These are phyloP conservation scores for Caloenas nicobarica DNA, from an alignment of 2,113 vertebrate genomes.

Conservation along the genomic window DNA sequence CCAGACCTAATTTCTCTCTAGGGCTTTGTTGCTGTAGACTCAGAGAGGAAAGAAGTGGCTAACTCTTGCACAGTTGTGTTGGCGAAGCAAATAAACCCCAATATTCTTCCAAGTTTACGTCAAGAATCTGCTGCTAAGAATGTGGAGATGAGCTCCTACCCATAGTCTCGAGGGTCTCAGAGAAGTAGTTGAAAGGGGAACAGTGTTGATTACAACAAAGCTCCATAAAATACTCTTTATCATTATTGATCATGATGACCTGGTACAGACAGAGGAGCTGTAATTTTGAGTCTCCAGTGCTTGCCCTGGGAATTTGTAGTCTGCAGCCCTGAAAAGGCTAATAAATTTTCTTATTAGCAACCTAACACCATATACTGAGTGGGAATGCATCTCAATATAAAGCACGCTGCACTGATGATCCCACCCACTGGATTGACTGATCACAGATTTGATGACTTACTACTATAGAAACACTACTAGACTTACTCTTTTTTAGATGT, in stretches of 20 bases:
- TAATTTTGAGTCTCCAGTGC: neutral
- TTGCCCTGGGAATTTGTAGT: neutral
- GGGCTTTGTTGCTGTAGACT: fast-evolving
- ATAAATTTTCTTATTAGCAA: neutral
- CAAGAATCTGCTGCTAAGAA: neutral
- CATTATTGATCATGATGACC: neutral
- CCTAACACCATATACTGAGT: neutral
- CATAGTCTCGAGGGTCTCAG: neutral
- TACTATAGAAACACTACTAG: neutral
- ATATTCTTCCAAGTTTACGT: neutral
- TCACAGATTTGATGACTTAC: neutral
- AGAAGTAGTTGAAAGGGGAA: neutral
- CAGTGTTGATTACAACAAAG: neutral
- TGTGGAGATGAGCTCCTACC: fast-evolving
- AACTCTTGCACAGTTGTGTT: neutral
- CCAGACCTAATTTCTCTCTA: neutral
- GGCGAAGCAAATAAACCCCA: neutral
- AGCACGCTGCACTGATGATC: neutral
- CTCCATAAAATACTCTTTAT: neutral
- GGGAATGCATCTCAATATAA: neutral
- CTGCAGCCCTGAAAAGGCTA: neutral
- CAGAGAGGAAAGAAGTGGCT: neutral
- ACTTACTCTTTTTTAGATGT: neutral
- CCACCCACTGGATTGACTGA: neutral
- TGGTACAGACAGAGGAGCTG: neutral